Percentiles rank a stretch among this genome's conserved stretches.
These are phyloP conservation scores for Drosophila algonquin DNA, from an alignment of 2,888 invertebrate species.

Conservation along the genomic window DNA sequence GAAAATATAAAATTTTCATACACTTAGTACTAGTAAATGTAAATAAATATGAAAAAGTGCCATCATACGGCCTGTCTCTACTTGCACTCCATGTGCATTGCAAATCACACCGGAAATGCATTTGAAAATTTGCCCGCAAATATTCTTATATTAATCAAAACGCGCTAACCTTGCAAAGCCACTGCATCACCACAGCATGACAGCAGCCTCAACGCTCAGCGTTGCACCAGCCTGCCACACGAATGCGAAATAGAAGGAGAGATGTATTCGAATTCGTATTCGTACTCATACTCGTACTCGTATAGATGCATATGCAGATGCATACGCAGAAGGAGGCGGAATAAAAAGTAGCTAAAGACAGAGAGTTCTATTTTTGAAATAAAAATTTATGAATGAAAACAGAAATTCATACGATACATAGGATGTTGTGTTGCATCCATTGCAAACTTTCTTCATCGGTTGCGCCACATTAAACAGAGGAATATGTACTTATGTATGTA, in stretches of 20 bases:
- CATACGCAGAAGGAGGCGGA: constrained; percentile 6
- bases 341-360: constrained; percentile 22
- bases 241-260: neutral
- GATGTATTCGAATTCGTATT: neutral
- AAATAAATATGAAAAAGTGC: neutral
- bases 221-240: neutral
- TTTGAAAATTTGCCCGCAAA: constrained; percentile 55
- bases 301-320: constrained; percentile 4
- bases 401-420: constrained; percentile 44
- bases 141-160: constrained; percentile 49
- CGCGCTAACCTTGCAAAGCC: constrained; percentile 29
- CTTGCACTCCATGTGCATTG: constrained; percentile 4
- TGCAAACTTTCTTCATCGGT: constrained; percentile 1
- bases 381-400: constrained; percentile 59
- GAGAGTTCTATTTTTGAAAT: constrained; percentile 29
- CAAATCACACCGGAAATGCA: constrained; percentile 31
- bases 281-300: neutral
- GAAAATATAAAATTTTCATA: neutral
- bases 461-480: neutral
- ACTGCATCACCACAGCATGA: constrained; percentile 7
- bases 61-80: neutral
- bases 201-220: neutral
- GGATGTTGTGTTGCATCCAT: neutral
- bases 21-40: no score
- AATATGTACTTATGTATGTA: neutral